These are phyloP conservation scores for Anomalospiza imberbis DNA, from an alignment of 2,797 vertebrate genomes.

Conservation along the genomic window DNA sequence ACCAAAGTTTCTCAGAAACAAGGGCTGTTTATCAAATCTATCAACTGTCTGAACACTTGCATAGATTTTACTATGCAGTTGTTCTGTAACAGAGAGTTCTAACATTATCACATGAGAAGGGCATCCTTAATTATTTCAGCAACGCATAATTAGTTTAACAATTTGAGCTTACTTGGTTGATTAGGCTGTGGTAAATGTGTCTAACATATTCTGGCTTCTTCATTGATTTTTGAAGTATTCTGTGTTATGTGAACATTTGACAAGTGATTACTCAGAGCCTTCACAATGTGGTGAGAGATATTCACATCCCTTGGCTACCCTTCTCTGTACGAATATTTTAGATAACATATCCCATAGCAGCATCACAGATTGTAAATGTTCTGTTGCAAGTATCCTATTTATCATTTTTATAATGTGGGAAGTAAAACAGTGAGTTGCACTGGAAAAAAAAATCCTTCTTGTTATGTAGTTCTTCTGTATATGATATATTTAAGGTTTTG, in stretches of 20 bases:
- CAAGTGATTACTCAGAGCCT: neutral
- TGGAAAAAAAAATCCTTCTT: neutral
- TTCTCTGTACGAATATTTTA: neutral
- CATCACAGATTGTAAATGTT: neutral
- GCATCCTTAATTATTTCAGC: conserved; percentile 1
- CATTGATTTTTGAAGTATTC: neutral
- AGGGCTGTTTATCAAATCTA: neutral
- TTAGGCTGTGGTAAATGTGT: neutral
- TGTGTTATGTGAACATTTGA: neutral
- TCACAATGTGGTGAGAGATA: neutral
- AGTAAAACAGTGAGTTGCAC: neutral
- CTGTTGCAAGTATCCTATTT: neutral
- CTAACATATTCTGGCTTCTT: neutral
- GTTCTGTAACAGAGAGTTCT: conserved; percentile 1
- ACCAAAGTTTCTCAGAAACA: neutral
- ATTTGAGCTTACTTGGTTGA: conserved; percentile 8
- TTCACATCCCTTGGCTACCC: neutral
- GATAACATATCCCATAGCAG: neutral
- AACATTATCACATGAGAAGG: neutral
- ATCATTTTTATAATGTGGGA: neutral
- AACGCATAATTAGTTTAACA: conserved; percentile 24
- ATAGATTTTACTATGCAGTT: neutral
- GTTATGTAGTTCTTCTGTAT: neutral
- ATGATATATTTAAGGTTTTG: neutral
- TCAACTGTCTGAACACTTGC: neutral